phyloP scores from a whole-genome alignment of 1,140 invertebrate genomes.

The Drosophila lini region DNA sequence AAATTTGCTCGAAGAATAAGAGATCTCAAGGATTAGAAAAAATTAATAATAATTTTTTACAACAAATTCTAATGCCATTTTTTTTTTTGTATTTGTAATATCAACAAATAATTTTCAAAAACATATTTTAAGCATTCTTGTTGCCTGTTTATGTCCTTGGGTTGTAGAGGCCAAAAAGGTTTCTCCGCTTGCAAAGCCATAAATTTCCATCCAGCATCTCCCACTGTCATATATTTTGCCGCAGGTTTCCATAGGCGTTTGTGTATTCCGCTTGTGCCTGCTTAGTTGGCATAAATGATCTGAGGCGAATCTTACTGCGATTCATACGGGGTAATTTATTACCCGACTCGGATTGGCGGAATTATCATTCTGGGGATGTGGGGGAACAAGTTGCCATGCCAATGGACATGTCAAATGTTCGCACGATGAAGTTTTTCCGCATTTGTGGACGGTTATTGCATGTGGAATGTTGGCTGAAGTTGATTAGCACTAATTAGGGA shows the following conservation, averaged over 20 bases:
- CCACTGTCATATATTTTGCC: neutral
- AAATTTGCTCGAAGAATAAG: too few species aligned
- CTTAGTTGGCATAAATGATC: constrained; percentile 67
- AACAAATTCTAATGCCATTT: too few species aligned
- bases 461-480: constrained; percentile 43
- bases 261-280: constrained; percentile 24
- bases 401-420: constrained; percentile 31
- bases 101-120: neutral
- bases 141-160: neutral
- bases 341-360: constrained; percentile 18
- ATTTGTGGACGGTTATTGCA: constrained; percentile 31
- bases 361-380: constrained; percentile 20
- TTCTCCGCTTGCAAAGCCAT: constrained; percentile 43
- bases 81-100: too few species aligned
- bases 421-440: constrained; percentile 33
- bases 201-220: constrained; percentile 39
- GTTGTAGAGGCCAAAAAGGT: constrained; percentile 24
- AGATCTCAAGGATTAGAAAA: too few species aligned
- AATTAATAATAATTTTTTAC: too few species aligned
- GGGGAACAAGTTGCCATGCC: constrained; percentile 31
- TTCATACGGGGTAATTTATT: constrained; percentile 52
- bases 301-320: constrained; percentile 60
- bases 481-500: constrained; percentile 50
- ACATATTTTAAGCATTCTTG: too few species aligned
- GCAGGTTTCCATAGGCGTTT: constrained; percentile 2